Percentiles rank a stretch among this genome's conserved stretches.
Conservation (phyloP, 2,888 invertebrate species). For the Drosophila phalerata region DNA sequence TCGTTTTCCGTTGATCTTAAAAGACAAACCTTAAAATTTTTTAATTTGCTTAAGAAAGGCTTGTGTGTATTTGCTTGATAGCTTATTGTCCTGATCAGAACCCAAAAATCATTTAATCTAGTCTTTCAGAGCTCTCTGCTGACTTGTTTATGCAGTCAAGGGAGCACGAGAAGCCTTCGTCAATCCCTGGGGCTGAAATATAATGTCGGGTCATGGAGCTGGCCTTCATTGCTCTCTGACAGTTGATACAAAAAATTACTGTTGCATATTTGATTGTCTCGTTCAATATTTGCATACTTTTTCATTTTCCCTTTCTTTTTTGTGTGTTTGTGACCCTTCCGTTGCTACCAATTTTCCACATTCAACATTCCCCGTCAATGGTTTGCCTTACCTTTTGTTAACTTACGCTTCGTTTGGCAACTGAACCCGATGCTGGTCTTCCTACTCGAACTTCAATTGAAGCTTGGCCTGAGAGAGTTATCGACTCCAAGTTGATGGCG, state of each 20-base stretch:
- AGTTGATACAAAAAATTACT: slow-evolving; percentile 70
- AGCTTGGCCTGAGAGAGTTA: slow-evolving; percentile 37
- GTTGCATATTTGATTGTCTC: slow-evolving; percentile 80
- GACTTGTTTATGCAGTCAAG: slow-evolving; percentile 45
- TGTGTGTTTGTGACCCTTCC: slow-evolving; percentile 25
- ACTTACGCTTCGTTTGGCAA: slow-evolving; percentile 53
- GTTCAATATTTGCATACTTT: slow-evolving; percentile 78
- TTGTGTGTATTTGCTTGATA: not conserved
- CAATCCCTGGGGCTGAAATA: slow-evolving; percentile 38
- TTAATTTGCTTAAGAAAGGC: not conserved
- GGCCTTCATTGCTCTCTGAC: slow-evolving; percentile 20
- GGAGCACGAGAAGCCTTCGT: slow-evolving; percentile 43
- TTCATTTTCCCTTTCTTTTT: slow-evolving; percentile 41
- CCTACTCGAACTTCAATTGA: slow-evolving; percentile 15
- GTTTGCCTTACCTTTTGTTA: slow-evolving; percentile 55
- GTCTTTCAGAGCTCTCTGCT: not conserved
- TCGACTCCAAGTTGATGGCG: slow-evolving; percentile 43
- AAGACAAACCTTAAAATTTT: not conserved
- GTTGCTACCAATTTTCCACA: slow-evolving; percentile 29
- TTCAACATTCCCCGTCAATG: slow-evolving; percentile 26
- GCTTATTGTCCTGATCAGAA: slow-evolving; percentile 9
- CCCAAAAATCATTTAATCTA: not conserved
- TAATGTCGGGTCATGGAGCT: slow-evolving; percentile 30
- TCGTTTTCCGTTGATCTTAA: too few relatives aligned
- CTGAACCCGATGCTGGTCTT: slow-evolving; percentile 21